A percentile compares a stretch with the other conserved stretches of the same genome.
Conservation (phyloP, 2,113 vertebrate species). For the Phrynosoma platyrhinos region DNA sequence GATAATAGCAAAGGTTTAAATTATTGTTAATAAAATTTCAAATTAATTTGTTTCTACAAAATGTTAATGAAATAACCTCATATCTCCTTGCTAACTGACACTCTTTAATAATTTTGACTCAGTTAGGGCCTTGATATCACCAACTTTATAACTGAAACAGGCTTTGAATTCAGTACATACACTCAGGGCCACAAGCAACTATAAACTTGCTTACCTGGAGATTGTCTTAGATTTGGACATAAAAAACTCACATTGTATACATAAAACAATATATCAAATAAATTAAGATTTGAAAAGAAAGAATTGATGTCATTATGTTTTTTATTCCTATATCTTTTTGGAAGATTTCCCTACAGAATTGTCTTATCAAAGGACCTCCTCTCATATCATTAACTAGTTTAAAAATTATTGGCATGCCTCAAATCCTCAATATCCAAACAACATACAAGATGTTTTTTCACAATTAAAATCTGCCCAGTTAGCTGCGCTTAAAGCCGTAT, state of each 20-base stretch:
- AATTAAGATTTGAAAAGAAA: too few relatives aligned
- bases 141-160: not conserved
- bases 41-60: conserved; percentile 39
- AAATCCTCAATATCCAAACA: too few relatives aligned
- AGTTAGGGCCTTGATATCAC: not conserved
- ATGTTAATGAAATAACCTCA: not conserved
- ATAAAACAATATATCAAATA: not conserved
- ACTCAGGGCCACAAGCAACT: not conserved
- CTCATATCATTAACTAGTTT: too few relatives aligned
- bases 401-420: too few relatives aligned
- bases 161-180: not conserved
- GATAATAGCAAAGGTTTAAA: not conserved
- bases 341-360: too few relatives aligned
- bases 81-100: conserved; percentile 22
- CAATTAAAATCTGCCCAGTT: too few relatives aligned
- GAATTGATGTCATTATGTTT: too few relatives aligned
- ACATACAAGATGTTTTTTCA: too few relatives aligned
- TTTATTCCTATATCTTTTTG: too few relatives aligned
- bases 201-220: not conserved
- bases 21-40: not conserved
- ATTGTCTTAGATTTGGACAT: not conserved
- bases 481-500: too few relatives aligned
- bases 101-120: not conserved
- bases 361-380: too few relatives aligned
- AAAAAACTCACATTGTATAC: not conserved